Percentiles rank a stretch among this genome's conserved stretches.
Conservation (phyloP, 2,113 vertebrate species). For the Carettochelys insculpta region DNA sequence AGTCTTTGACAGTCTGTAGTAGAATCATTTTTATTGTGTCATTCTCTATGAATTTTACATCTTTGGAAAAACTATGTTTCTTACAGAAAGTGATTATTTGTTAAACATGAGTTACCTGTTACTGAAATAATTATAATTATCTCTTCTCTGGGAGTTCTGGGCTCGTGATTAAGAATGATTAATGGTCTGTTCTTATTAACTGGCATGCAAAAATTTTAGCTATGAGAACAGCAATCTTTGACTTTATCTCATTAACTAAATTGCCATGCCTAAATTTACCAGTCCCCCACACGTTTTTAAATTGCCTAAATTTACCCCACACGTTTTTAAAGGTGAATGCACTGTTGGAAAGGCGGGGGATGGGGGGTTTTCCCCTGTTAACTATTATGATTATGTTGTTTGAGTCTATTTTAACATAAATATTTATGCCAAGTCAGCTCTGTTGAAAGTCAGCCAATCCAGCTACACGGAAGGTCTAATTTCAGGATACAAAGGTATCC, state of each 20-base stretch:
- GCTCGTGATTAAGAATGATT: neutral
- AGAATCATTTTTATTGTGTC: neutral
- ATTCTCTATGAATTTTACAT: neutral
- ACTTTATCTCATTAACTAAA: neutral
- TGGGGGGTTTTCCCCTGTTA: too few species aligned
- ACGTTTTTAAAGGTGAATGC: neutral
- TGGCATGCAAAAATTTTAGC: neutral
- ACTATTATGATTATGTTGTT: too few species aligned
- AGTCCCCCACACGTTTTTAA: too few species aligned
- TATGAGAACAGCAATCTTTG: neutral
- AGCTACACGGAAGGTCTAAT: too few species aligned
- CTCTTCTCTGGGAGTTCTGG: neutral
- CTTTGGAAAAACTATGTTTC: accelerated
- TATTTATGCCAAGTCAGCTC: too few species aligned
- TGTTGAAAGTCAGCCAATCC: too few species aligned
- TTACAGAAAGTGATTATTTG: neutral
- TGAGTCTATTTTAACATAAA: too few species aligned
- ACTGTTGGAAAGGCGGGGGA: neutral
- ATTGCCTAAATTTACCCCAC: too few species aligned
- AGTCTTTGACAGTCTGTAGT: neutral
- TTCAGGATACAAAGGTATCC: too few species aligned
- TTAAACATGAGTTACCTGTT: neutral
- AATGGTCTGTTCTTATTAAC: too few species aligned
- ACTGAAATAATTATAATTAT: neutral
- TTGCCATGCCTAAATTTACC: neutral